Base-by-base conservation (phyloP, 1,140 invertebrate genomes). In the Bombus cullumanus region DNA sequence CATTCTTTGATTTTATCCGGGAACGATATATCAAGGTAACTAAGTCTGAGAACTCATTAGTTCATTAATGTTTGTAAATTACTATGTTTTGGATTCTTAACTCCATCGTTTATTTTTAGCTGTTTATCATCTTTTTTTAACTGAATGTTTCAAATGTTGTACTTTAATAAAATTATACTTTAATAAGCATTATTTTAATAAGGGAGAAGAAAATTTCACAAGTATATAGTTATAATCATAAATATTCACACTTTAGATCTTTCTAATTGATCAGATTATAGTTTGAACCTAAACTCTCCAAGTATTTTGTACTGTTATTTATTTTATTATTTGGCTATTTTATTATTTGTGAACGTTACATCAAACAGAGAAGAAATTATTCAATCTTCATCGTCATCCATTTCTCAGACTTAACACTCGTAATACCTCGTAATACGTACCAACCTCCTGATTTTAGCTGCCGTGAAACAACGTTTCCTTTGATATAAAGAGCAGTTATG, bases 381-480 rank as follows among this genome's bases (percentile, higher is more conserved):
- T 72, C 34, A 41, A 53, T 57, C 31, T 31, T 2, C 13, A 22
- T 31, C 15, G 4, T 28, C 22, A 47, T 64, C 5, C 18, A 41
- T 39, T 66, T 41, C 28, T 66, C n/a, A 8, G 18, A 15, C 34
- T 22, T 72, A 37, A 81, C 25, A 34, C 15, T 72, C 57, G 18
- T 57, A 15, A 59, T 22, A 62, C 10, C 12, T 62, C 47, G 5
- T 53, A 53, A 57, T 72, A 53, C 47, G 18, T 53, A 53, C 34
- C 37, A 59, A 25, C 28, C 22, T 80, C 37, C 28, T 25, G 15
- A 39, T 39, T 59, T 31, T 2, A 4, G n/a, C 28, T 15, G 3
- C 31, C 8, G 3, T 15, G n/a, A 18, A 59, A 84, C 34, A 84
- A 57, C 34, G 43, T 71, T 71, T 34, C 22, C 64, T 78, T 78